Percentiles rank a stretch among this genome's conserved stretches.
Conservation (phyloP, 2,888 invertebrate species). For the Chaitophorus viminalis region DNA sequence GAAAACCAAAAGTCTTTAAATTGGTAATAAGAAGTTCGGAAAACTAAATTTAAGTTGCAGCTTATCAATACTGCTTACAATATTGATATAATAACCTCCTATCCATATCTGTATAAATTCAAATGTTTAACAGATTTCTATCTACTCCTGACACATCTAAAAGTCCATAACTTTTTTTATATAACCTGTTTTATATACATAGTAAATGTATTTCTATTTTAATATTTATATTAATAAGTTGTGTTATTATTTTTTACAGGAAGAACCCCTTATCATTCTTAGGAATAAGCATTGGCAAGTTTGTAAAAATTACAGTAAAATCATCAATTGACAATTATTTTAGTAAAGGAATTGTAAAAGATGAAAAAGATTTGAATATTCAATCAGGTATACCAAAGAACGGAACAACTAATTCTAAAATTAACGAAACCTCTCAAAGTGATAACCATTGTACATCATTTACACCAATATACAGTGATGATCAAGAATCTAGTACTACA, state of each 20-base stretch:
- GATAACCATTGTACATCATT: neutral
- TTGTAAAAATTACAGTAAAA: slow-evolving; percentile 69
- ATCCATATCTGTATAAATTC: too few relatives aligned
- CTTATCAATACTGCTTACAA: neutral
- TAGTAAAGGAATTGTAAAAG: slow-evolving; percentile 39
- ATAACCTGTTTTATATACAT: neutral
- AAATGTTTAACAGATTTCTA: neutral
- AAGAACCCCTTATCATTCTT: slow-evolving; percentile 75
- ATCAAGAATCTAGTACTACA: neutral
- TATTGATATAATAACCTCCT: neutral
- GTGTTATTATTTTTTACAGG: slow-evolving; percentile 65
- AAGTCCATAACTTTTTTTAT: neutral
- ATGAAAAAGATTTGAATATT: neutral
- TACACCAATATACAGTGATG: neutral
- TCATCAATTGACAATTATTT: slow-evolving; percentile 71
- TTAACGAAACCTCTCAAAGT: neutral
- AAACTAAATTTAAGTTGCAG: neutral
- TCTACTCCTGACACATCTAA: too few relatives aligned
- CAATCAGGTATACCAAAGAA: neutral
- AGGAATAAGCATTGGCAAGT: slow-evolving; percentile 83
- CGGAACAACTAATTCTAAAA: neutral
- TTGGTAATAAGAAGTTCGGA: slow-evolving; percentile 12
- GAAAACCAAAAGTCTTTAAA: slow-evolving; percentile 57
- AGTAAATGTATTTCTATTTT: too few relatives aligned
- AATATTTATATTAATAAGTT: neutral